These are phyloP conservation scores for Elgaria multicarinata DNA, from an alignment of 2,113 vertebrate species.

Conservation along the genomic window DNA sequence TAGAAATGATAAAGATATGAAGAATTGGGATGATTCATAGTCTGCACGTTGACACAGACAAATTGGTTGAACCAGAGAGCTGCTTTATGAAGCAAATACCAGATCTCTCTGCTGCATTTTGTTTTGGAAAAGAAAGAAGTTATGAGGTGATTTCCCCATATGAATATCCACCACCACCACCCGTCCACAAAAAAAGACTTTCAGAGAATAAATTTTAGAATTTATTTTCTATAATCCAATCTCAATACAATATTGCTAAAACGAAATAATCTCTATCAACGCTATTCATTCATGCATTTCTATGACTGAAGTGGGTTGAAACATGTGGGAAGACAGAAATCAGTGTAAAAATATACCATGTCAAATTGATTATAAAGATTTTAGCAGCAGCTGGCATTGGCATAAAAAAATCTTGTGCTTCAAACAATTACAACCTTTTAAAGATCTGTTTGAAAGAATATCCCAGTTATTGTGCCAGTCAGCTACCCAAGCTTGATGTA, in stretches of 20 bases:
- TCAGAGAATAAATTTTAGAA: too few relatives aligned
- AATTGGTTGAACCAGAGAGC: constrained; percentile 11
- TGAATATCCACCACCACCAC: too few relatives aligned
- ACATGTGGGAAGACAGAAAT: too few relatives aligned
- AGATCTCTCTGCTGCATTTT: constrained; percentile 11
- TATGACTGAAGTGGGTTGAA: neutral
- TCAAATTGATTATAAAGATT: neutral
- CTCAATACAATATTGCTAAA: neutral
- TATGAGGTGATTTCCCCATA: neutral
- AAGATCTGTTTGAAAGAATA: neutral
- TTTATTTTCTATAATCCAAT: too few relatives aligned
- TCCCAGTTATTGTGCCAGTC: neutral
- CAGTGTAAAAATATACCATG: neutral
- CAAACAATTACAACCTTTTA: neutral
- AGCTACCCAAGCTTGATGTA: neutral
- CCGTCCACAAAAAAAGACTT: neutral
- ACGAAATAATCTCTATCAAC: neutral
- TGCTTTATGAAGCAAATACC: neutral
- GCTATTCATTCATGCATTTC: too few relatives aligned
- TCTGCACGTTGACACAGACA: constrained; percentile 1
- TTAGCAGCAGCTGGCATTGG: neutral
- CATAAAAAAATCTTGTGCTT: neutral
- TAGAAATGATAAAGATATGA: neutral
- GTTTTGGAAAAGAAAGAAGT: constrained; percentile 10
- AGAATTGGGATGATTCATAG: neutral